Percentiles rank a stretch among this genome's conserved stretches.
phyloP scores from a whole-genome alignment of 2,797 vertebrate species.

The Poecilia gillii region DNA sequence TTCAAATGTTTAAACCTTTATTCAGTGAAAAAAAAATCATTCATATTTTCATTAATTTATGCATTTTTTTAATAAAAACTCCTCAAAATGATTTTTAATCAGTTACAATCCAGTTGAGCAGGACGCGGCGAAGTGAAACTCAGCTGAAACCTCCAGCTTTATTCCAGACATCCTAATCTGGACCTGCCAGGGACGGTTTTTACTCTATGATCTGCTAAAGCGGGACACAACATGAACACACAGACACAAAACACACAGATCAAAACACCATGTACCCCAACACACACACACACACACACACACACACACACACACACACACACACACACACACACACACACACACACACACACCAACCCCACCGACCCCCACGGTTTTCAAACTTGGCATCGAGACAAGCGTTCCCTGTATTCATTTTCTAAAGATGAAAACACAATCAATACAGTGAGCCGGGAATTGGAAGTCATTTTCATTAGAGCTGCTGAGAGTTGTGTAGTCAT shows the following conservation, averaged over 20 bases:
- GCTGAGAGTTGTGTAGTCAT: conserved; percentile 80
- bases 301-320: too few species aligned
- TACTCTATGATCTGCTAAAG: conserved; percentile 30
- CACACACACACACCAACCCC: background rate
- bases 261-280: conserved; percentile 18
- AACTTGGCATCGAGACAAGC: conserved; percentile 65
- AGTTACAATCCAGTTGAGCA: background rate
- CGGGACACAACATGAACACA: conserved; percentile 27
- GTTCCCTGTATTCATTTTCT: conserved; percentile 77
- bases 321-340: too few species aligned
- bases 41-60: background rate
- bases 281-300: too few species aligned
- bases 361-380: conserved; percentile 44
- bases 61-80: background rate
- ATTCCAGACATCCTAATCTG: conserved; percentile 3
- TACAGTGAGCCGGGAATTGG: conserved; percentile 82
- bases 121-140: background rate
- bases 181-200: background rate
- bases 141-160: background rate
- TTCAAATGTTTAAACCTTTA: background rate
- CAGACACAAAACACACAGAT: conserved; percentile 16
- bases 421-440: conserved; percentile 86
- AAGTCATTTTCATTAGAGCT: conserved; percentile 85
- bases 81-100: background rate
- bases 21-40: background rate